Conservation (phyloP, 2,888 invertebrate species). For the Leptopilina syphax region DNA sequence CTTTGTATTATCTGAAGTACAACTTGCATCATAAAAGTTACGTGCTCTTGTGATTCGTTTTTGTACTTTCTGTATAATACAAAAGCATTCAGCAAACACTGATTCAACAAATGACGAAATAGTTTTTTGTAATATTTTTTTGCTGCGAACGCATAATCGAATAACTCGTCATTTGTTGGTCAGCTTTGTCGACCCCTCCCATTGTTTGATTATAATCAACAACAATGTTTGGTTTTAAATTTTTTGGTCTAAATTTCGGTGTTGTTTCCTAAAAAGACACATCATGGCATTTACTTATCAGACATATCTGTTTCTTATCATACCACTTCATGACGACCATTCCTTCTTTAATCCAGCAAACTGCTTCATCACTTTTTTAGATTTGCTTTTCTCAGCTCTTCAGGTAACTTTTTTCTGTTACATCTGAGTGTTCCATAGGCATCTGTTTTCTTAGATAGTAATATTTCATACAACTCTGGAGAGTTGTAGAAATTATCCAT, state of each 20-base stretch:
- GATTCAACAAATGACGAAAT: conserved; percentile 1
- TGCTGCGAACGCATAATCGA: not conserved
- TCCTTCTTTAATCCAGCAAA: not conserved
- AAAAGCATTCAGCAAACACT: not conserved
- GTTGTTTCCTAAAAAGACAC: not conserved
- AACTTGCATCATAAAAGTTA: not conserved
- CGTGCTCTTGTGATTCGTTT: not conserved
- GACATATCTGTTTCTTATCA: not conserved
- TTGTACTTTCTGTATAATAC: not conserved
- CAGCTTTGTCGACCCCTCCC: too few relatives aligned
- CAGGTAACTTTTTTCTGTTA: not conserved
- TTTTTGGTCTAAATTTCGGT: not conserved
- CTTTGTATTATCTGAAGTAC: not conserved
- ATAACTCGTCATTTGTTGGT: not conserved
- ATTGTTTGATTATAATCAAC: too few relatives aligned
- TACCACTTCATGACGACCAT: not conserved
- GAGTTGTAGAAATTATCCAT: conserved; percentile 24
- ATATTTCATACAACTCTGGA: not conserved
- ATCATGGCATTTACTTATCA: not conserved
- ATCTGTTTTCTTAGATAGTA: not conserved
- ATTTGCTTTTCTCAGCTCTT: not conserved
- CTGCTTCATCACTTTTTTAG: not conserved
- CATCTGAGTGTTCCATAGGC: conserved; percentile 21
- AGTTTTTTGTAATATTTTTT: not conserved
- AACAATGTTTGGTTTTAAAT: not conserved